phyloP scores from a whole-genome alignment of 2,113 vertebrate genomes.

The Gracilinanus agilis region DNA sequence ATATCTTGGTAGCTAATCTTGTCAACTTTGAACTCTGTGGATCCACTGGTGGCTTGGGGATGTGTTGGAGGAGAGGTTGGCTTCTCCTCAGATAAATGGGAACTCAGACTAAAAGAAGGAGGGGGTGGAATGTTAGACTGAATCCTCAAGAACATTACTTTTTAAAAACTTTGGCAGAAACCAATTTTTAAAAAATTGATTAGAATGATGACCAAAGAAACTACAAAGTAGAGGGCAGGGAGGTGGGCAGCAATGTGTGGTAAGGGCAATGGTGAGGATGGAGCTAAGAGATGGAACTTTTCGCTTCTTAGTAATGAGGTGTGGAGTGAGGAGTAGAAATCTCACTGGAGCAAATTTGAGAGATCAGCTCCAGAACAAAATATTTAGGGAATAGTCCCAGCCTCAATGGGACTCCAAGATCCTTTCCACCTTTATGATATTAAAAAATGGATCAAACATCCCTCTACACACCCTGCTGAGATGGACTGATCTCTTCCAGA shows the following conservation, averaged over 20 bases:
- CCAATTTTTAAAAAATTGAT: too few species aligned
- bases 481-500: conserved; percentile 63
- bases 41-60: not conserved
- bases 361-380: not conserved
- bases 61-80: not conserved
- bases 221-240: not conserved
- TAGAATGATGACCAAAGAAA: not conserved
- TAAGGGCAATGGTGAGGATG: not conserved
- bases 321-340: not conserved
- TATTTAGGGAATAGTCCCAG: not conserved
- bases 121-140: not conserved
- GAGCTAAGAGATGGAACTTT: not conserved
- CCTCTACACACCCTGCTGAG: not conserved
- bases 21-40: not conserved
- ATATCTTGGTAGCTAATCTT: conserved; percentile 74
- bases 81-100: not conserved
- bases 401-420: not conserved
- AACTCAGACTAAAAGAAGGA: not conserved
- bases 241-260: not conserved
- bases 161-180: not conserved
- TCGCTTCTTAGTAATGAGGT: not conserved
- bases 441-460: not conserved
- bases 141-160: not conserved
- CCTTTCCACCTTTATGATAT: not conserved
- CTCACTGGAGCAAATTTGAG: not conserved